Evolutionary conservation across 2,888 invertebrate species (phyloP).

Genomic region (Acanthosepion pharaonis): DNA sequence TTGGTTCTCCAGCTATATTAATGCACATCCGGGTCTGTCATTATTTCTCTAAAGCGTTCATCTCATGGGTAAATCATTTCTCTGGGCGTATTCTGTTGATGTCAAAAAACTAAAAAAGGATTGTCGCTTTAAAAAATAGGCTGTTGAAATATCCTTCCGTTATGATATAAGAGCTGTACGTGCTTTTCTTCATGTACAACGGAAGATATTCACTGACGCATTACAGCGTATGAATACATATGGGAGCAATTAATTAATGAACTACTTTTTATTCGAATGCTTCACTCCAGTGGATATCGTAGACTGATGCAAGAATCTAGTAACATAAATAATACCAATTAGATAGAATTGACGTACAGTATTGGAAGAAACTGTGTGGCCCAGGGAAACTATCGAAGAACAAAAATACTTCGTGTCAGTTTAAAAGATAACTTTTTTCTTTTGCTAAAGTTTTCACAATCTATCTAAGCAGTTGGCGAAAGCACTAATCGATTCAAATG

Average conservation of each 20-base stretch:
- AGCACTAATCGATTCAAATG: too few relatives aligned
- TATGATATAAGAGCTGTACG: background rate
- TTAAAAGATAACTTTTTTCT: too few relatives aligned
- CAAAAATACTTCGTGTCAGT: too few relatives aligned
- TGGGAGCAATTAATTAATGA: background rate
- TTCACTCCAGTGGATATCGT: background rate
- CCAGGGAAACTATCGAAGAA: too few relatives aligned
- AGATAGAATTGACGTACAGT: background rate
- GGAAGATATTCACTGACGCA: background rate
- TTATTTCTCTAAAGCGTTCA: too few relatives aligned
- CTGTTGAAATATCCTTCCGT: background rate
- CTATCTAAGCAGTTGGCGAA: too few relatives aligned
- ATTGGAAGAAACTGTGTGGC: too few relatives aligned
- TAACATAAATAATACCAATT: background rate
- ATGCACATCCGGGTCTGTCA: too few relatives aligned
- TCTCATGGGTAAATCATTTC: too few relatives aligned
- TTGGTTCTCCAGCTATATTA: too few relatives aligned
- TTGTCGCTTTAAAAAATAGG: background rate
- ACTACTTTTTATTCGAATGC: background rate
- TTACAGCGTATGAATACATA: background rate
- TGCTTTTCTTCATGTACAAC: background rate
- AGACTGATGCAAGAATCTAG: background rate
- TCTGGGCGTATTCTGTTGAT: too few relatives aligned
- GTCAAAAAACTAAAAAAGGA: background rate
- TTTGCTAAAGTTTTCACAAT: too few relatives aligned